These are phyloP conservation scores for Drosophila macrospina DNA, from an alignment of 2,888 invertebrate species.

Conservation along the genomic window DNA sequence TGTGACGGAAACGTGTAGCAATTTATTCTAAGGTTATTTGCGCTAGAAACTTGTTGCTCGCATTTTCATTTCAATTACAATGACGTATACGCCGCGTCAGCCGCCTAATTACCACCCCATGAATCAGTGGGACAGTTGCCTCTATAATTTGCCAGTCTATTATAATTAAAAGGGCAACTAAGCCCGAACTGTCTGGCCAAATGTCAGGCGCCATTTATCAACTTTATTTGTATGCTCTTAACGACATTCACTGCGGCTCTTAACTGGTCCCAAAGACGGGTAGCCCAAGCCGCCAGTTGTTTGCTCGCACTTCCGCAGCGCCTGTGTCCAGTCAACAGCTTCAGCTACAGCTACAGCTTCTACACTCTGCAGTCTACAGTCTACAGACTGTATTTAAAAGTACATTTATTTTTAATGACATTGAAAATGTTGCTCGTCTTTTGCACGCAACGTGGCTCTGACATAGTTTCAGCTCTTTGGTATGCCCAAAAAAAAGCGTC, in stretches of 20 bases:
- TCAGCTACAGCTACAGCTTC: not conserved
- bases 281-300: conserved; percentile 47
- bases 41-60: conserved; percentile 74
- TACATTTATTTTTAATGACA: conserved; percentile 69
- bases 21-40: conserved; percentile 80
- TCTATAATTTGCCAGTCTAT: conserved; percentile 48
- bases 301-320: conserved; percentile 50
- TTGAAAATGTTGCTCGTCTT: conserved; percentile 58
- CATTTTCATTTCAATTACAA: conserved; percentile 76
- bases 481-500: conserved; percentile 9
- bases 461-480: conserved; percentile 37
- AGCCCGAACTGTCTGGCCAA: conserved; percentile 46
- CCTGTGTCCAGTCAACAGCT: conserved; percentile 7
- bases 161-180: conserved; percentile 52
- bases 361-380: not conserved
- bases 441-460: conserved; percentile 35
- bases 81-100: conserved; percentile 70
- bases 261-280: conserved; percentile 49
- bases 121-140: conserved; percentile 52
- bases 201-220: conserved; percentile 66
- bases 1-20: conserved; percentile 76
- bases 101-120: conserved; percentile 64
- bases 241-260: not conserved
- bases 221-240: conserved; percentile 16
- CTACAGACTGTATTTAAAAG: conserved; percentile 62